Percentiles rank a stretch among this genome's conserved stretches.
These are phyloP conservation scores for Drosophila siamana DNA, from an alignment of 2,888 invertebrate genomes.

Conservation along the genomic window DNA sequence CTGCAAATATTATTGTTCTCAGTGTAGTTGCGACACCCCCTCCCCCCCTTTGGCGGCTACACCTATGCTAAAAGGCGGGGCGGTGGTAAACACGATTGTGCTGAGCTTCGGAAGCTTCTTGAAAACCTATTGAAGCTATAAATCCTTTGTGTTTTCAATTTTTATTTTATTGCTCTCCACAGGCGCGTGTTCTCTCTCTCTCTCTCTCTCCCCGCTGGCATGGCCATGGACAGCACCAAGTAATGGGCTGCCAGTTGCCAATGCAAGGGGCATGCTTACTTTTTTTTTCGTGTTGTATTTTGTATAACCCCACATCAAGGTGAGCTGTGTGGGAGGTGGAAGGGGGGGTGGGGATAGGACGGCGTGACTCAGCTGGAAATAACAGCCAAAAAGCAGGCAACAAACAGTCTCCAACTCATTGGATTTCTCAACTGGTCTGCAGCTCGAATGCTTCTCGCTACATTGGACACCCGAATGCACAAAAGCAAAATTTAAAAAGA, in stretches of 20 bases:
- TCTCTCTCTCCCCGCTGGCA: too few species aligned
- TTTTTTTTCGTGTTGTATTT: too few species aligned
- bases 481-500: constrained; percentile 77
- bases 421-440: constrained; percentile 28
- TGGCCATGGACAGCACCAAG: constrained; percentile 17
- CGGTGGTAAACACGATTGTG: constrained; percentile 49
- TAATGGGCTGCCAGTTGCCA: constrained; percentile 8
- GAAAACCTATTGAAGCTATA: constrained; percentile 82
- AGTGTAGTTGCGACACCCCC: constrained; percentile 53
- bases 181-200: constrained; percentile 57
- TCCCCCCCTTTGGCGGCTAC: constrained; percentile 12
- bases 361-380: constrained; percentile 64
- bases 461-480: constrained; percentile 62
- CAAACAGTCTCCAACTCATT: constrained; percentile 26
- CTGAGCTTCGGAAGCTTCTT: constrained; percentile 72
- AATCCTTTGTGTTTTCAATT: constrained; percentile 83
- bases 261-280: constrained; percentile 3
- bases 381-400: constrained; percentile 58
- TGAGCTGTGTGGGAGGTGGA: too few species aligned
- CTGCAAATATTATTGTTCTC: constrained; percentile 69
- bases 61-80: constrained; percentile 31
- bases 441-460: constrained; percentile 28
- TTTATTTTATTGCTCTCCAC: constrained; percentile 81
- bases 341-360: too few species aligned
- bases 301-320: too few species aligned